Evolutionary conservation across 2,888 invertebrate genomes (phyloP), one percentile per base, ranked within the genome.

Genomic region (Drosophila demipolita): DNA sequence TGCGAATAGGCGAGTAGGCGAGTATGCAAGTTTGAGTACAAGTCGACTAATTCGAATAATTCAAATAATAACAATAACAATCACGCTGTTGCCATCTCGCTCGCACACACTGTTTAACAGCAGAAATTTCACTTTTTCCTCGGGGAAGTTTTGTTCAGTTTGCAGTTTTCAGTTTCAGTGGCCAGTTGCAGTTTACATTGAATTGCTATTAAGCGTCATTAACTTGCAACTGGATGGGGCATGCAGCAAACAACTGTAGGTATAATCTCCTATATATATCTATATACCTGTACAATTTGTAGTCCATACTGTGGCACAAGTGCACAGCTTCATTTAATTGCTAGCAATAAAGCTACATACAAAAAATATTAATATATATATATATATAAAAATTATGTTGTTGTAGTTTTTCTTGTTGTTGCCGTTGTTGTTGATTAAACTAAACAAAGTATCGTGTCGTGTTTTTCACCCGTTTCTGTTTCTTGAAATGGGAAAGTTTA

Each of bases 401-500:
- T 29, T 45, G 53, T 54, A 58, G 42, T 38, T 50, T 33, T 36
- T 55, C n/a, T 40, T 70, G 54, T 55, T 73, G 54, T 52, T 66
- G 55, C 29, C 54, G 32, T 64, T 40, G 23, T 36, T 68, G 40
- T 66, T 67, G 64, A 69, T 57, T 68, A 57, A 65, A 60, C 64
- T 40, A 32, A 38, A 52, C 63, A 66, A 42, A 52, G 52, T 68
- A 69, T 74, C 59, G 63, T 64, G 55, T 69, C 69, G 59, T 77
- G 74, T 74, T 55, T 63, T 80, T 57, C 54, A 48, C 49, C 70
- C 66, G 48, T 80, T 77, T 77, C 66, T 68, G 69, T 64, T 78
- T 75, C 72, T 79, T 69, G 66, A 66, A 73, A 73, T 81, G 81
- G 73, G 80, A 81, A 81, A 81, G 80, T 81, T 81, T 54, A 75